phyloP scores from a whole-genome alignment of 2,888 invertebrate species.

The Lasioglossum lativentre region DNA sequence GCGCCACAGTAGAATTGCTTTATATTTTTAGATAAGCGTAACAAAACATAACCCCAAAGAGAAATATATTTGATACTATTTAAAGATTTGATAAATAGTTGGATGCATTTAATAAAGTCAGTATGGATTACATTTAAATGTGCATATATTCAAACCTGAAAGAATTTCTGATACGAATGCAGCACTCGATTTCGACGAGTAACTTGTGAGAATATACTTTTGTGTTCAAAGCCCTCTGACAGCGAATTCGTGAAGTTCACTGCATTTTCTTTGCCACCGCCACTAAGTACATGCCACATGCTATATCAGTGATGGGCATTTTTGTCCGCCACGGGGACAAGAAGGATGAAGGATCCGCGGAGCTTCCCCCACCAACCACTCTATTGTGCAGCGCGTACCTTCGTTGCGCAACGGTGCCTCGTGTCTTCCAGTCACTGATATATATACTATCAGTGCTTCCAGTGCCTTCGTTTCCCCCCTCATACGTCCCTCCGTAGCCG shows the following conservation, averaged over 20 bases:
- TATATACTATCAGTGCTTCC: too few species aligned
- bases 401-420: too few species aligned
- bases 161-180: background rate
- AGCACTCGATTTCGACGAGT: background rate
- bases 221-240: background rate
- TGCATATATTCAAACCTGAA: background rate
- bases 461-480: too few species aligned
- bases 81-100: background rate
- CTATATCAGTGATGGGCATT: too few species aligned
- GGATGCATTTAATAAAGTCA: background rate
- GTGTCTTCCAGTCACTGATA: too few species aligned
- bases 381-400: too few species aligned
- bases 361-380: too few species aligned
- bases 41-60: background rate
- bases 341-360: too few species aligned
- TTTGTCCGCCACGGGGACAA: too few species aligned
- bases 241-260: background rate
- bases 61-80: background rate
- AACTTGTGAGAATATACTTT: background rate
- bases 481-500: too few species aligned
- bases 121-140: background rate
- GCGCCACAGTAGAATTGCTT: slow-evolving; percentile 5
- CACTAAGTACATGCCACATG: too few species aligned
- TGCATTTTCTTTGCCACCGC: background rate
- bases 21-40: background rate